Evolutionary conservation across 1,140 invertebrate species (phyloP), one percentile per base, ranked within the genome.

Genomic region (Notospermus geniculatus): DNA sequence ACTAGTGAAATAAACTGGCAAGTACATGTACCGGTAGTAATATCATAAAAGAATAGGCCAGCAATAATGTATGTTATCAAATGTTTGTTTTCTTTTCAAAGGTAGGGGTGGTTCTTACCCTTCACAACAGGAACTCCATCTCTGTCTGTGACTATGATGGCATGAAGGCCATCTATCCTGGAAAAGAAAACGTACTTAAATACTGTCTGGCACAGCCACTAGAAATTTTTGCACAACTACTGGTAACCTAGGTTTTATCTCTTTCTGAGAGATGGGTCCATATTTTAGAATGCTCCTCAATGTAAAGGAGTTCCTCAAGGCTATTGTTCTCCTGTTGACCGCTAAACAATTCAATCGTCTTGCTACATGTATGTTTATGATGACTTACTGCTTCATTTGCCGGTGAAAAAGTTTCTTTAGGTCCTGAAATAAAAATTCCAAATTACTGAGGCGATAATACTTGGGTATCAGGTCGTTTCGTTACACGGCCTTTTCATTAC

Each of bases 101-200:
- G 5, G 2, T 52, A 59, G 19, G 17, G 9, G 15, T 46, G 23
- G 9, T 39, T 13, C 19, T 46, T 72, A 81, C 85, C 84, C 80
- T 89, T 87, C 30, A 93, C 80, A n/a, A 94, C 84, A 39, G 91
- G 90, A 5, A 94, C 92, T 30, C 92, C 92, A 86, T 95, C 92
- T 71, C 92, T 84, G 77, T 95, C 92, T n/a, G 91, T 91, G 67
- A 95, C 90, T 59, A 92, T 80, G 73, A 95, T 91, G 72, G 90
- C 90, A 73, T 91, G 86, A 29, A 94, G 81, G 39, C 91, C 91
- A 77, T 91, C 88, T 57, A 93, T 86, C 79, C 87, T 90, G 67
- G 50, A 71, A 76, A 22, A 25, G 41, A 22, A 67, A 63, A 39
- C 58, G 54, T 45, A 27, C 4, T 29, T 9, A 52, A 52, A 9